Evolutionary conservation across 1,140 invertebrate genomes (phyloP), one percentile per base, ranked within the genome.

Genomic region (Stegodyphus dumicola): DNA sequence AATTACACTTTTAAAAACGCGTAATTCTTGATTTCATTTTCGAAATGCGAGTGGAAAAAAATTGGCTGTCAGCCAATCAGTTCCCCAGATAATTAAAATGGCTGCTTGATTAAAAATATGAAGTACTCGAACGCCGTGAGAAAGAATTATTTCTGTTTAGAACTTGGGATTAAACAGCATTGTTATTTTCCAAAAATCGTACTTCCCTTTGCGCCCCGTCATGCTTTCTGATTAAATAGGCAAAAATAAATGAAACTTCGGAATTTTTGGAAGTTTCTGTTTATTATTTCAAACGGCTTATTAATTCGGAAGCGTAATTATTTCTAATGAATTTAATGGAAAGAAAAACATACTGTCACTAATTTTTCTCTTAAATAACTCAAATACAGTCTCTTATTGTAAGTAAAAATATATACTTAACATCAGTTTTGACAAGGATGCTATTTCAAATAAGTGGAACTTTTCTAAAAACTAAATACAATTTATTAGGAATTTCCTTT

Each of bases 21-120:
- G 11, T 49, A 77, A 77, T n/a, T 67, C 15, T 67, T 77, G 60
- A 77, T 77, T 77, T 77, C 76, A 66, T 77, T 77, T 66, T 75
- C 10, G 54, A 7, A 48, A 33, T 33, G 33, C 33, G 33, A 75
- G 52, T 51, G n/a, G 48, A 51, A 51, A 10, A 7, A 51, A 51
- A 13, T 65, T 77, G 52, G 60, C 76, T 77, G 56, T n/a, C 7
- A 66, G 15, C 65, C 76, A 77, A 33, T 76, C 74, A 65, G 49
- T 10, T 60, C 54, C 11, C 6, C 56, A 64, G 65, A 77, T 77
- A 77, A 77, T 77, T 77, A 52, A 77, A 77, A 66, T 67, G 64
- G 13, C 17, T 10, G 13, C 49, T 77, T 77, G 76, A 77, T 77
- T 77, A 77, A 66, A 77, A 77, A 77, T 77, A 67, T 65, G 60